phyloP scores from a whole-genome alignment of 2,113 vertebrate species.

The Probosciger aterrimus region DNA sequence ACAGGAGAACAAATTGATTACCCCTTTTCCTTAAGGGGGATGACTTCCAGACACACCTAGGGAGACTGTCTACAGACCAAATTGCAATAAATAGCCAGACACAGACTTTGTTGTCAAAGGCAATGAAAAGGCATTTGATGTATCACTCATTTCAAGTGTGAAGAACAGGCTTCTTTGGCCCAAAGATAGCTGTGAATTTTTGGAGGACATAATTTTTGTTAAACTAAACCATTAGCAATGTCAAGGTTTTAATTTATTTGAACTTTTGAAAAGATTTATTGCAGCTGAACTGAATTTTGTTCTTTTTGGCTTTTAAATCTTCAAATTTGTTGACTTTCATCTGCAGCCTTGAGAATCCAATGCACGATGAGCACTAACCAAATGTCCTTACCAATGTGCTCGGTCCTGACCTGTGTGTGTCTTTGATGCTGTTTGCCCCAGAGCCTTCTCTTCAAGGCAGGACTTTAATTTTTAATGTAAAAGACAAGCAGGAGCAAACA shows the following conservation, averaged over 20 bases:
- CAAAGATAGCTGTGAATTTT: background rate
- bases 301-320: background rate
- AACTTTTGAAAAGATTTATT: background rate
- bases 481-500: background rate
- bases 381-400: background rate
- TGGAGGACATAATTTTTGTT: background rate
- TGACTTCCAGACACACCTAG: background rate
- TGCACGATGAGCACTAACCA: background rate
- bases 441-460: constrained; percentile 22
- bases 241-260: background rate
- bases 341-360: background rate
- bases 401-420: background rate
- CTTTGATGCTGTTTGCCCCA: constrained; percentile 28
- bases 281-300: background rate
- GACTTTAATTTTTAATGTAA: constrained; percentile 31
- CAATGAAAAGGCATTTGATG: background rate
- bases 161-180: background rate
- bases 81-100: background rate
- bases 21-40: background rate
- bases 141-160: background rate
- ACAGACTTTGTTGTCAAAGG: background rate
- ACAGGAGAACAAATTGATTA: background rate
- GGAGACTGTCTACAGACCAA: background rate
- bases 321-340: background rate
- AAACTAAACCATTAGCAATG: background rate